Conservation (phyloP, 1,140 invertebrate genomes). For the Octopus sinensis region DNA sequence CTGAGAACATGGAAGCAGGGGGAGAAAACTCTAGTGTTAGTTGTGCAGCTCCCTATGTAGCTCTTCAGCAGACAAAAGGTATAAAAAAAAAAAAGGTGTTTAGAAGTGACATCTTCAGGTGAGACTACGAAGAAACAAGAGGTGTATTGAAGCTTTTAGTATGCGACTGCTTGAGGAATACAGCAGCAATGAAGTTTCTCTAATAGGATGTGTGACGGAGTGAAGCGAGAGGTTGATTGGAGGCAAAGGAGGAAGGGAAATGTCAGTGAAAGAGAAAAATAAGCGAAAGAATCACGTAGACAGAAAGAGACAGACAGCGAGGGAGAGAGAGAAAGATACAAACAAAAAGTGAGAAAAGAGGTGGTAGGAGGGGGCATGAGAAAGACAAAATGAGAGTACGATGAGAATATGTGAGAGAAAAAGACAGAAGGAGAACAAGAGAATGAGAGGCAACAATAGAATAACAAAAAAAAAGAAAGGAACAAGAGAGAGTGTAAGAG, state of each 20-base stretch:
- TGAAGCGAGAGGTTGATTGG: neutral
- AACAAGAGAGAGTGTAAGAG: neutral
- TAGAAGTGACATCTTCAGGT: neutral
- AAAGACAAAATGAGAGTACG: neutral
- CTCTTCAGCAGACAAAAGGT: too few species aligned
- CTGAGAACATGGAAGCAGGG: too few species aligned
- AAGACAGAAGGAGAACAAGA: neutral
- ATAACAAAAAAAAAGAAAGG: neutral
- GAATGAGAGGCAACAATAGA: neutral
- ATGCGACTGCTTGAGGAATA: neutral
- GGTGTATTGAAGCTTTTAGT: neutral
- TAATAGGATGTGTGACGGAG: neutral
- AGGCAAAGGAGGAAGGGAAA: neutral
- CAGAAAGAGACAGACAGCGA: neutral
- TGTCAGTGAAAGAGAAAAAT: neutral
- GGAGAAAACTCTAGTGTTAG: too few species aligned
- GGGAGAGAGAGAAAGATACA: neutral
- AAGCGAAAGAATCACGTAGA: neutral
- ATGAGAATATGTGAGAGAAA: neutral
- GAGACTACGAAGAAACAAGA: neutral
- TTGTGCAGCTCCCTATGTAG: too few species aligned
- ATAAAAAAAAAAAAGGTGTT: neutral
- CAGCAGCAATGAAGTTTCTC: neutral
- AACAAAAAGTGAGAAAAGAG: neutral
- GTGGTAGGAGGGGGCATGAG: neutral